These are phyloP conservation scores for Halcyon leucocephala DNA, from an alignment of 2,797 vertebrate species.

Conservation along the genomic window DNA sequence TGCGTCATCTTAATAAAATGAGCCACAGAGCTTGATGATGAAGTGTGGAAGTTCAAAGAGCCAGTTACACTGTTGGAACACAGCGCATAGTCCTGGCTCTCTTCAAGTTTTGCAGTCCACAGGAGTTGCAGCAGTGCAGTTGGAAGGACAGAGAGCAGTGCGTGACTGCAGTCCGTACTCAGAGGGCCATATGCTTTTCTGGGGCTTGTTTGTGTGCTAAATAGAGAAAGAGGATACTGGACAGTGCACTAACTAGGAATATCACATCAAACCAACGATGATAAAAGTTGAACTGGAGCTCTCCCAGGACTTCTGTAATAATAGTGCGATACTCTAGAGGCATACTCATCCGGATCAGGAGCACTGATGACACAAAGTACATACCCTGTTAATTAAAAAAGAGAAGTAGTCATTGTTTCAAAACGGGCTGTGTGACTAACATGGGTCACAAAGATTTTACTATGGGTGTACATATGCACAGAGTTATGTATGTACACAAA, in stretches of 20 bases:
- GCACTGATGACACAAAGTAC: constrained; percentile 97
- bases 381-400: constrained; percentile 83
- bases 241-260: constrained; percentile 97
- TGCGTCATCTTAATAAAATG: neutral
- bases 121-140: neutral
- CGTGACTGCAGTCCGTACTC: neutral
- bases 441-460: neutral
- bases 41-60: neutral
- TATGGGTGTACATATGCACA: neutral
- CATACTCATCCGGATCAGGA: constrained; percentile 99
- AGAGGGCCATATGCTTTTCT: constrained; percentile 92
- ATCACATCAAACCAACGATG: constrained; percentile 99
- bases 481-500: neutral
- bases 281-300: constrained; percentile 99
- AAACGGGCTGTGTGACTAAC: neutral
- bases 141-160: neutral
- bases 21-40: constrained; percentile 3
- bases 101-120: neutral
- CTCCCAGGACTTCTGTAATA: constrained; percentile 94
- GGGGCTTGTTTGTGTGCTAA: constrained; percentile 98
- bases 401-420: neutral
- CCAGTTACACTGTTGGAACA: neutral
- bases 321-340: constrained; percentile 95
- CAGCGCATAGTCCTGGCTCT: neutral
- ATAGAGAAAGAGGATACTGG: constrained; percentile 98